These are phyloP conservation scores for Sabatieria punctata DNA, from an alignment of 2,888 invertebrate species.

Conservation along the genomic window DNA sequence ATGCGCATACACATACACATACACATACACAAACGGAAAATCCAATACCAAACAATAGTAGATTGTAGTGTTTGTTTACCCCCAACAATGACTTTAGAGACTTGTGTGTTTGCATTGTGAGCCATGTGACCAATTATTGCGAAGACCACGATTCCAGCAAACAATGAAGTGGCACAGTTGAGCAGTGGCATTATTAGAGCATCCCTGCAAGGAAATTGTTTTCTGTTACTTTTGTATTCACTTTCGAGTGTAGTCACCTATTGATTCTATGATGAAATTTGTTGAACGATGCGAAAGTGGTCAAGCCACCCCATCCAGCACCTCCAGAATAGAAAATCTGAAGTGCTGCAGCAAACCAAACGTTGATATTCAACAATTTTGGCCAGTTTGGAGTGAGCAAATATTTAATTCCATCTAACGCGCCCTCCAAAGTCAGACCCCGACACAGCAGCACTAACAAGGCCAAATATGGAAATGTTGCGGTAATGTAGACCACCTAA, in stretches of 20 bases:
- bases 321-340: too few species aligned
- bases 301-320: too few species aligned
- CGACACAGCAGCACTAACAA: constrained; percentile 25
- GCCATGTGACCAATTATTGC: constrained; percentile 12
- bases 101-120: constrained; percentile 3
- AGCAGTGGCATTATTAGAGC: constrained; percentile 4
- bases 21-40: too few species aligned
- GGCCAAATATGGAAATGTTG: constrained; percentile 29
- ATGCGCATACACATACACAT: too few species aligned
- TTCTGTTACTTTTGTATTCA: too few species aligned
- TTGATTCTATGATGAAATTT: too few species aligned
- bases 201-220: too few species aligned
- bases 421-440: constrained; percentile 27
- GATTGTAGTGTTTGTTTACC: too few species aligned
- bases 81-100: constrained; percentile 27
- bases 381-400: constrained; percentile 28
- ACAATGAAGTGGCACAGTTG: constrained; percentile 4
- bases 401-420: constrained; percentile 11
- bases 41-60: too few species aligned
- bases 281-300: too few species aligned
- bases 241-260: too few species aligned
- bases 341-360: too few species aligned
- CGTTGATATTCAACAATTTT: constrained; percentile 22
- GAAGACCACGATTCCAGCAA: constrained; percentile 13
- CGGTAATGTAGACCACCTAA: constrained; percentile 31